Conservation (phyloP, 2,888 invertebrate genomes). For the Drosophila mettleri region DNA sequence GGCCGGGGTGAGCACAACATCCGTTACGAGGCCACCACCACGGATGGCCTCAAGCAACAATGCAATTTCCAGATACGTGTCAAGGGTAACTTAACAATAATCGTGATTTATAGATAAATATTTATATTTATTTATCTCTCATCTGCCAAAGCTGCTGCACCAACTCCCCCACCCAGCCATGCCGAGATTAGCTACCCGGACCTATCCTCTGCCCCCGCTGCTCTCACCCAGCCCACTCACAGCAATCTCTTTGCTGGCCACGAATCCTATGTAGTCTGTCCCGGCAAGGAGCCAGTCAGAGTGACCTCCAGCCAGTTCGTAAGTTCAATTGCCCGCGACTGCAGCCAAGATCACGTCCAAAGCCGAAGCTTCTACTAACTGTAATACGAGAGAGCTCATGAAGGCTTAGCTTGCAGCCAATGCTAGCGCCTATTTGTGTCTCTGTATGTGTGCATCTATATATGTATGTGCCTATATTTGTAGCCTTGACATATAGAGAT, state of each 20-base stretch:
- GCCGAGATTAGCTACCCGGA: conserved; percentile 28
- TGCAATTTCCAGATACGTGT: conserved; percentile 88
- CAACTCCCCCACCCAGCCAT: conserved; percentile 6
- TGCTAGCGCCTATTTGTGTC: not conserved
- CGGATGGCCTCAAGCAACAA: conserved; percentile 87
- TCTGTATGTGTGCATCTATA: not conserved
- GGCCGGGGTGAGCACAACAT: conserved; percentile 87
- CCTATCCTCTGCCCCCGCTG: conserved; percentile 19
- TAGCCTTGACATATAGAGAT: not conserved
- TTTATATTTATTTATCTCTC: no score
- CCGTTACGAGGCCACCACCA: conserved; percentile 88
- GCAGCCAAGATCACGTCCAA: conserved; percentile 34
- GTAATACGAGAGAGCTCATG: conserved; percentile 24
- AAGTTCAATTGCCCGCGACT: conserved; percentile 73
- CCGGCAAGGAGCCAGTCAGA: conserved; percentile 81
- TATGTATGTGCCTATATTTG: not conserved
- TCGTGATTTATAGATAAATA: not conserved
- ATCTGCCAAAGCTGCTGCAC: conserved; percentile 33
- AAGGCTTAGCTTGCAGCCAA: conserved; percentile 30
- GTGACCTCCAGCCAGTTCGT: conserved; percentile 83
- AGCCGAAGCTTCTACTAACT: conserved; percentile 15
- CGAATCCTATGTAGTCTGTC: conserved; percentile 84
- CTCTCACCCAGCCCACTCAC: conserved; percentile 41
- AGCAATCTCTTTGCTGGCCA: conserved; percentile 57
- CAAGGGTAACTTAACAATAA: conserved; percentile 85